A percentile compares a stretch with the other conserved stretches of the same genome.
Evolutionary conservation across 1,140 invertebrate species (phyloP).

Genomic region (Heliconius himera): DNA sequence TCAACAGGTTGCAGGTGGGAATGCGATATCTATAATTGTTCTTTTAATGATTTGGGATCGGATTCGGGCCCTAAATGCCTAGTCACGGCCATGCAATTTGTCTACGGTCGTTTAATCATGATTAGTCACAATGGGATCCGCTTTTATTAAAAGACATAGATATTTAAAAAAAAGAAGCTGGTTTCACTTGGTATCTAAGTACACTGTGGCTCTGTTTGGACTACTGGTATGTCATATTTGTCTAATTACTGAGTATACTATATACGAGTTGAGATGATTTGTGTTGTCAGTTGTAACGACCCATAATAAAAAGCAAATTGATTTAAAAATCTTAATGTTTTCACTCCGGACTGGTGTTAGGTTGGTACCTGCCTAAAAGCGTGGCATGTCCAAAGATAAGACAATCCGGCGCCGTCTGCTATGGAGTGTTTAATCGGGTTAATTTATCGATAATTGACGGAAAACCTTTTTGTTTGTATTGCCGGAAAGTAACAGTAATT

Average conservation of each 20-base stretch:
- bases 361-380: constrained; percentile 78
- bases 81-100: constrained; percentile 80
- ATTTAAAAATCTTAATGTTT: constrained; percentile 70
- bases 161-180: constrained; percentile 63
- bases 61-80: constrained; percentile 70
- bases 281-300: constrained; percentile 12
- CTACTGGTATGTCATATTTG: constrained; percentile 13
- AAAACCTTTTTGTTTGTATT: constrained; percentile 81
- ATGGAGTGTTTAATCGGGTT: constrained; percentile 79
- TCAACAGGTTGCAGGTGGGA: constrained; percentile 78
- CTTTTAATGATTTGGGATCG: constrained; percentile 80
- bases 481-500: constrained; percentile 81
- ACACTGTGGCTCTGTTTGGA: constrained; percentile 20
- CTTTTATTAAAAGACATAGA: constrained; percentile 74
- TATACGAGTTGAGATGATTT: not conserved
- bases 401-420: constrained; percentile 74
- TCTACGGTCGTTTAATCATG: constrained; percentile 81
- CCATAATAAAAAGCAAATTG: constrained; percentile 75
- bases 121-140: constrained; percentile 78
- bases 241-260: not conserved
- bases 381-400: constrained; percentile 78
- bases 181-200: constrained; percentile 47
- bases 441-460: constrained; percentile 82
- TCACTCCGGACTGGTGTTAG: constrained; percentile 62
- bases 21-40: constrained; percentile 81